Percentiles rank a stretch among this genome's conserved stretches.
Evolutionary conservation across 1,140 invertebrate species (phyloP).

Genomic region (Diorhabda elongata): DNA sequence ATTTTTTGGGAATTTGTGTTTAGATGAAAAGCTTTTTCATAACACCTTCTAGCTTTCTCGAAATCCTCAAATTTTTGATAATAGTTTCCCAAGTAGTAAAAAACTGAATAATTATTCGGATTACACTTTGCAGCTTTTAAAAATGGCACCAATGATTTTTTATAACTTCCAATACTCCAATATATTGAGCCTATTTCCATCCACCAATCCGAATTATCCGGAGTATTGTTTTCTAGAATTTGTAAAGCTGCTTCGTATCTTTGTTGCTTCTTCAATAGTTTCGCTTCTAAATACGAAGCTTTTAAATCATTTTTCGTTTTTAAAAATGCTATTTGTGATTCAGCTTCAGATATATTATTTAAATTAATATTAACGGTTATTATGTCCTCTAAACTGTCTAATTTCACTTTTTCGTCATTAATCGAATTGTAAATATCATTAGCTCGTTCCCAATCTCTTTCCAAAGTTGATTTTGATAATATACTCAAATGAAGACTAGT

Average conservation of each 20-base stretch:
- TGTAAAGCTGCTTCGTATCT: slow-evolving; percentile 55
- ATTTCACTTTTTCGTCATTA: neutral
- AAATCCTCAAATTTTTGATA: slow-evolving; percentile 61
- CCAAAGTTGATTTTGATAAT: slow-evolving; percentile 33
- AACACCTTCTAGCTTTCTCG: slow-evolving; percentile 72
- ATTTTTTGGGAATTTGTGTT: slow-evolving; percentile 62
- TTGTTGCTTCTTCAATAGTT: slow-evolving; percentile 48
- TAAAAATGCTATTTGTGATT: slow-evolving; percentile 20
- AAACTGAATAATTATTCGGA: slow-evolving; percentile 66
- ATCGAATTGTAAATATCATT: slow-evolving; percentile 38
- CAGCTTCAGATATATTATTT: slow-evolving; percentile 30
- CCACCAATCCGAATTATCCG: slow-evolving; percentile 55
- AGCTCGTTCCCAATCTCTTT: slow-evolving; percentile 53
- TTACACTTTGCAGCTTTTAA: slow-evolving; percentile 72
- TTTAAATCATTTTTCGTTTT: slow-evolving; percentile 15
- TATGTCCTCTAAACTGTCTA: slow-evolving; percentile 17
- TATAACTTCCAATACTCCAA: slow-evolving; percentile 58
- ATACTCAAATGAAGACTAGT: slow-evolving; percentile 16
- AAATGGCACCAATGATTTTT: slow-evolving; percentile 60
- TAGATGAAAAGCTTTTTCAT: slow-evolving; percentile 74
- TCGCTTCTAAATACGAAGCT: slow-evolving; percentile 41
- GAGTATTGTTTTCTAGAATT: slow-evolving; percentile 48
- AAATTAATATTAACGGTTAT: slow-evolving; percentile 37
- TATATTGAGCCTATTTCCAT: slow-evolving; percentile 63
- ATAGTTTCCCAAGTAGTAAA: slow-evolving; percentile 72